Evolutionary conservation across 2,113 vertebrate genomes (phyloP).

Genomic region (Ptyas mucosa): DNA sequence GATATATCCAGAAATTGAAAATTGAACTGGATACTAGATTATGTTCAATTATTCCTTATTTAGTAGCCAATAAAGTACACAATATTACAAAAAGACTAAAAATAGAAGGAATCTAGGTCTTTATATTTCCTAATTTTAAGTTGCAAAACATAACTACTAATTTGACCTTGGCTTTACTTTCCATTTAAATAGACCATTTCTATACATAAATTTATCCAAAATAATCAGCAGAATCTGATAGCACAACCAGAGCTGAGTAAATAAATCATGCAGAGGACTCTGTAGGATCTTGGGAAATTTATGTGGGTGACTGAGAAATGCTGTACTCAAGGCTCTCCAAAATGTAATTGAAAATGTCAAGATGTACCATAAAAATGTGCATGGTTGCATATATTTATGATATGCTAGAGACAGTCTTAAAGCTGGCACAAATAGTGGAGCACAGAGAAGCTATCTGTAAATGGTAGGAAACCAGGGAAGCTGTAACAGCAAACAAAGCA

Average conservation of each 20-base stretch:
- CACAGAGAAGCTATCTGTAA: background rate
- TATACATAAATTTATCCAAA: constrained; percentile 42
- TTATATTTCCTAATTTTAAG: background rate
- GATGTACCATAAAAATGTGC: constrained; percentile 54
- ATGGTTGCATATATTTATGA: constrained; percentile 50
- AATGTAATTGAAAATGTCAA: constrained; percentile 66
- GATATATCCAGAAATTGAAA: background rate
- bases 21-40: background rate
- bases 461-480: background rate
- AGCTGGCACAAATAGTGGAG: constrained; percentile 11
- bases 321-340: constrained; percentile 58
- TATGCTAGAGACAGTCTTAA: constrained; percentile 44
- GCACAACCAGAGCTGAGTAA: constrained; percentile 46
- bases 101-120: background rate
- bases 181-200: background rate
- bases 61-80: background rate
- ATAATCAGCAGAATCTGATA: constrained; percentile 38
- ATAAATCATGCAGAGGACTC: constrained; percentile 56
- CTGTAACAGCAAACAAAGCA: background rate
- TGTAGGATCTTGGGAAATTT: constrained; percentile 61
- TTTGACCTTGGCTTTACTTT: constrained; percentile 23
- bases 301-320: constrained; percentile 50
- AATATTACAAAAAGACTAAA: background rate
- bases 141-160: background rate
- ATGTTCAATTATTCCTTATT: background rate